Base-by-base conservation (phyloP, 2,797 vertebrate species). In the Pristis pectinata region DNA sequence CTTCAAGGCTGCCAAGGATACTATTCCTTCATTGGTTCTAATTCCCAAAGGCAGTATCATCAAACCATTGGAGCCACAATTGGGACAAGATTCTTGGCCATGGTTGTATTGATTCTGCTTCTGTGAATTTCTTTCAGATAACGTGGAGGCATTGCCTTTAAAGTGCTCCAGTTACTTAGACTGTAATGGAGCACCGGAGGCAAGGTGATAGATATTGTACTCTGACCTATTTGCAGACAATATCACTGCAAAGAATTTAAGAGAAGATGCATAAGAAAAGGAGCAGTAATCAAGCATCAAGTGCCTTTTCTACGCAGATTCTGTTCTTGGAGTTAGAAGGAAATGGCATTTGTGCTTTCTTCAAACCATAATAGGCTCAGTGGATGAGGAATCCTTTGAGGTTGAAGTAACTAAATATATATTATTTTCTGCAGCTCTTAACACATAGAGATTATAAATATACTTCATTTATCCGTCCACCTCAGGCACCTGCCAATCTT, bases 11-110 rank as follows among this genome's bases (percentile, higher is more conserved):
- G 87, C 61, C 22, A 91, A 41, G n/a, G 61, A 53, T 91, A 8
- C 87, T 91, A 64, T 91, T 91, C 64, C 15, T 64, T 91, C 85
- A 64, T 41, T 91, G n/a, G 34, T 91, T 91, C 17, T 41, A 24
- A 91, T 41, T 91, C 87, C n/a, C 87, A 91, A 91, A 91, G 87
- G 87, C 61, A 67, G 59, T 91, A 91, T 91, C 87, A 67, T 56
- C 2, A 67, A 61, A 41, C 59, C 61, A 24, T 67, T 67, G 59
- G 87, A 67, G 87, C 59, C 87, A 64, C 67, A n/a, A 67, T 67
- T 91, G 59, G 87, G 87, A 67, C 22, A 91, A 9, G 61, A 41
- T 53, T 67, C 87, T 67, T 91, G 59, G 87, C 19, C 87, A 91
- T 41, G 22, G 17, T 91, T 22, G 8, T 41, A 67, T 91, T 67